These are phyloP conservation scores for Bactericera cockerelli DNA, from an alignment of 1,140 invertebrate species.

Conservation along the genomic window DNA sequence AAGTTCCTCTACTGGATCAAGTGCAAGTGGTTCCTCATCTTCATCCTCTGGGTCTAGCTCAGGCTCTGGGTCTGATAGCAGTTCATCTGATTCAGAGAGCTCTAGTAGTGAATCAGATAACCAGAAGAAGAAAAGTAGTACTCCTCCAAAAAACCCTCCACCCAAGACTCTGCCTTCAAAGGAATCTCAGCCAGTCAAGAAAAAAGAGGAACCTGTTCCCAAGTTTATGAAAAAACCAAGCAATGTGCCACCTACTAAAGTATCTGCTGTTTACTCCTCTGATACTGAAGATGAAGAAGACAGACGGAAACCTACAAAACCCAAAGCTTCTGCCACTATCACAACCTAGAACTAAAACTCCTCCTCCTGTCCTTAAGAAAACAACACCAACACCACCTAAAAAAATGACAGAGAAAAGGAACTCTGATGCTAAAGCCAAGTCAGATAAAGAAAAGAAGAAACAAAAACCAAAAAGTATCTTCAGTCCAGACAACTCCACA, in stretches of 20 bases:
- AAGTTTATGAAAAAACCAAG: slow-evolving; percentile 31
- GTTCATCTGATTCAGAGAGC: slow-evolving; percentile 15
- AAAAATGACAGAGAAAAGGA: slow-evolving; percentile 16
- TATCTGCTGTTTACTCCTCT: slow-evolving; percentile 22
- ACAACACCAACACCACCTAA: slow-evolving; percentile 21
- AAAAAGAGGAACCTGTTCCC: slow-evolving; percentile 34
- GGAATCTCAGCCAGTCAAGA: slow-evolving; percentile 21
- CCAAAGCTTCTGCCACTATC: slow-evolving; percentile 37
- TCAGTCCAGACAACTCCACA: slow-evolving; percentile 64
- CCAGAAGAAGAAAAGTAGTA: slow-evolving; percentile 3
- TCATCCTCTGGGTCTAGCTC: slow-evolving; percentile 17
- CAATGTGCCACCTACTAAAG: slow-evolving; percentile 18
- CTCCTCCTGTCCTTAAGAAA: slow-evolving; percentile 17
- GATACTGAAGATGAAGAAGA: slow-evolving; percentile 26
- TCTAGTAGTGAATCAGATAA: slow-evolving; percentile 17
- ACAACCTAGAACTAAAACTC: slow-evolving; percentile 23
- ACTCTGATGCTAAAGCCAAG: slow-evolving; percentile 17
- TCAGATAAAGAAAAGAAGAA: slow-evolving; percentile 33
- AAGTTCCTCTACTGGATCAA: slow-evolving; percentile 16
- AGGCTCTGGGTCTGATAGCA: slow-evolving; percentile 9
- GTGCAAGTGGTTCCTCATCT: slow-evolving; percentile 16
- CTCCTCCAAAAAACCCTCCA: slow-evolving; percentile 13
- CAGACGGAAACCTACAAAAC: slow-evolving; percentile 34
- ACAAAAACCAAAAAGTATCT: slow-evolving; percentile 61
- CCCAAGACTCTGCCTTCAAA: slow-evolving; percentile 14